Conservation (phyloP, 2,113 vertebrate species). For the Myotis davidii region DNA sequence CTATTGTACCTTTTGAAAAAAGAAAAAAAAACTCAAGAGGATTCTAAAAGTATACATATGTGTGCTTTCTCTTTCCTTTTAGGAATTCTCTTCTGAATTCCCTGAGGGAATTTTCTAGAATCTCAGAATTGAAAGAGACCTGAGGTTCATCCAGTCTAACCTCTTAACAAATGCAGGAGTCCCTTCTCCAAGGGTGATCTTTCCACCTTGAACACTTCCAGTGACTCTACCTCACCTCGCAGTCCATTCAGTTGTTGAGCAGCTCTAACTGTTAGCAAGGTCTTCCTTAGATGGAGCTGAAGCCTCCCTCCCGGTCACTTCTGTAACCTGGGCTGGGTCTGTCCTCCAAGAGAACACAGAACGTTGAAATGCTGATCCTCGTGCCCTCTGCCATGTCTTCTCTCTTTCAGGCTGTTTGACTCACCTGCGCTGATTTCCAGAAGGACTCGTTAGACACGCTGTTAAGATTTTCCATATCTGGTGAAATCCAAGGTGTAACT, state of each 20-base stretch:
- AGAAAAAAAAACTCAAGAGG: conserved; percentile 67
- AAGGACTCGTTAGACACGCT: conserved; percentile 63
- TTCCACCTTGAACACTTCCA: conserved; percentile 72
- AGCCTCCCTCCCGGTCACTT: conserved; percentile 65
- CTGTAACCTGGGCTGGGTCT: conserved; percentile 40
- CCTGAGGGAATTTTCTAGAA: conserved; percentile 79
- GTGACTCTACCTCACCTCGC: conserved; percentile 77
- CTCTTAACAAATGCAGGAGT: conserved; percentile 71
- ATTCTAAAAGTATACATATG: conserved; percentile 75
- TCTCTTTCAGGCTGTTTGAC: conserved; percentile 63
- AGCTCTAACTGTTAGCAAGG: conserved; percentile 68
- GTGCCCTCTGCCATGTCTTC: conserved; percentile 60
- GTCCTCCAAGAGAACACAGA: conserved; percentile 48
- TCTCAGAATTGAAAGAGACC: conserved; percentile 80
- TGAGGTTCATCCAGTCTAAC: conserved; percentile 76
- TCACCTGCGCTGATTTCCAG: conserved; percentile 57
- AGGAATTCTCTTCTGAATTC: conserved; percentile 81
- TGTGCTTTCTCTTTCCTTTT: conserved; percentile 80
- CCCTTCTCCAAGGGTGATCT: conserved; percentile 71
- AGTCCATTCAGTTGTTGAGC: conserved; percentile 71
- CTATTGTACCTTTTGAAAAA: conserved; percentile 77
- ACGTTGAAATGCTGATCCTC: conserved; percentile 42
- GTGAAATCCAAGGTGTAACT: conserved; percentile 70
- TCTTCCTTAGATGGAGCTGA: conserved; percentile 71
- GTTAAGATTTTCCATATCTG: conserved; percentile 36